These are phyloP conservation scores for Serranus cabrilla DNA, from an alignment of 2,797 vertebrate genomes.

Conservation along the genomic window DNA sequence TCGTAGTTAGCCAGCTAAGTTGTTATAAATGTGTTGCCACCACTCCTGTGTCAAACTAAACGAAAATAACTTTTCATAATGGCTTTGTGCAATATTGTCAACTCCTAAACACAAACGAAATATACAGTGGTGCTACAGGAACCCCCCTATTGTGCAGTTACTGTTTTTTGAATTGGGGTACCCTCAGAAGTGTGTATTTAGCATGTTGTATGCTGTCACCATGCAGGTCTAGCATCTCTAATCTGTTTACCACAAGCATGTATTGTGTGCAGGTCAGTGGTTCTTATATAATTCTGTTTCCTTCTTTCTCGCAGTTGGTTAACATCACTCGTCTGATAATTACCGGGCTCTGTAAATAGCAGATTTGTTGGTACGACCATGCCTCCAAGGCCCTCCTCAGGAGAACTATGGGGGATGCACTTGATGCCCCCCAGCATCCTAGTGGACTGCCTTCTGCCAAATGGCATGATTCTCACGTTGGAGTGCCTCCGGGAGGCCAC, in stretches of 20 bases:
- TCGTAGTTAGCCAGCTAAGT: not conserved
- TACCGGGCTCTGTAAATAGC: slow-evolving; percentile 65
- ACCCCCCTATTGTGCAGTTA: not conserved
- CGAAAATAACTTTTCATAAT: not conserved
- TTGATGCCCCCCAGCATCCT: slow-evolving; percentile 98
- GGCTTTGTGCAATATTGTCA: not conserved
- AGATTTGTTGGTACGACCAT: slow-evolving; percentile 82
- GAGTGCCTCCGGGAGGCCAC: slow-evolving; percentile 99
- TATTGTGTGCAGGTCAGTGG: slow-evolving; percentile 39
- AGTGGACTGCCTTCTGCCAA: slow-evolving; percentile 97
- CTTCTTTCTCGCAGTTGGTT: slow-evolving; percentile 65
- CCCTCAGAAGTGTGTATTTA: not conserved
- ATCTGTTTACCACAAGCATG: slow-evolving; percentile 11
- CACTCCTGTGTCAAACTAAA: not conserved
- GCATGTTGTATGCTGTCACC: slow-evolving; percentile 1
- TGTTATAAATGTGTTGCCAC: not conserved
- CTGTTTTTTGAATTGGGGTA: not conserved
- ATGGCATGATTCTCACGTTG: slow-evolving; percentile 98
- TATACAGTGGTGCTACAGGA: not conserved
- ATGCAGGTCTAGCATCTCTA: slow-evolving; percentile 2
- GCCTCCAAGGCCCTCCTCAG: slow-evolving; percentile 97
- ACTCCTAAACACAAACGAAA: not conserved
- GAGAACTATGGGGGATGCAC: slow-evolving; percentile 99
- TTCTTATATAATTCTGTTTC: slow-evolving; percentile 52
- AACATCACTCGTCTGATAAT: slow-evolving; percentile 68